Conservation (phyloP, 2,888 invertebrate species). For the Noctua janthe region DNA sequence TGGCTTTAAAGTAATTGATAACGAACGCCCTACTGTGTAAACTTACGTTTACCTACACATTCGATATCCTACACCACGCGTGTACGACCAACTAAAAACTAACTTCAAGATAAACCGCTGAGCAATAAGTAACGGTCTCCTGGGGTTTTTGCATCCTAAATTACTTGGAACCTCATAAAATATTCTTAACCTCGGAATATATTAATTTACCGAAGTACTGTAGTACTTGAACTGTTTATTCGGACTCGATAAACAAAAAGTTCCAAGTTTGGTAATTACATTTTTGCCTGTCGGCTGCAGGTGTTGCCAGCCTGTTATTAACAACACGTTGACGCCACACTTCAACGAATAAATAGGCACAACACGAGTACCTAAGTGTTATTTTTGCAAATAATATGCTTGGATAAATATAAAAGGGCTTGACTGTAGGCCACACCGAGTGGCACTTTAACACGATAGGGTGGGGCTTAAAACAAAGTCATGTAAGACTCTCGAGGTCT, state of each 20-base stretch:
- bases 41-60: background rate
- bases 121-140: conserved; percentile 3
- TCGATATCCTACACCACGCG: background rate
- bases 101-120: conserved; percentile 12
- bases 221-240: conserved; percentile 27
- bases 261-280: conserved; percentile 42
- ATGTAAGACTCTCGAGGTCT: conserved; percentile 50
- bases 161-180: conserved; percentile 43
- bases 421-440: conserved; percentile 36
- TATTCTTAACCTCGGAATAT: conserved; percentile 30
- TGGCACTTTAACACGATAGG: conserved; percentile 54
- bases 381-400: conserved; percentile 58
- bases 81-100: conserved; percentile 23
- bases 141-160: conserved; percentile 19
- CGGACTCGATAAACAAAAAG: conserved; percentile 39
- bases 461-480: conserved; percentile 58
- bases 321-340: conserved; percentile 30
- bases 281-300: conserved; percentile 47
- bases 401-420: conserved; percentile 56
- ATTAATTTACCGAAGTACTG: conserved; percentile 16
- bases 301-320: conserved; percentile 42
- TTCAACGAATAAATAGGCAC: conserved; percentile 40
- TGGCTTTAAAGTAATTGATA: background rate
- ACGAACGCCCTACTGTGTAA: background rate
- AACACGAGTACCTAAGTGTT: conserved; percentile 30